Percentiles rank a stretch among this genome's conserved stretches.
These are phyloP conservation scores for Ormyrus nitidulus DNA, from an alignment of 2,888 invertebrate species.

Conservation along the genomic window DNA sequence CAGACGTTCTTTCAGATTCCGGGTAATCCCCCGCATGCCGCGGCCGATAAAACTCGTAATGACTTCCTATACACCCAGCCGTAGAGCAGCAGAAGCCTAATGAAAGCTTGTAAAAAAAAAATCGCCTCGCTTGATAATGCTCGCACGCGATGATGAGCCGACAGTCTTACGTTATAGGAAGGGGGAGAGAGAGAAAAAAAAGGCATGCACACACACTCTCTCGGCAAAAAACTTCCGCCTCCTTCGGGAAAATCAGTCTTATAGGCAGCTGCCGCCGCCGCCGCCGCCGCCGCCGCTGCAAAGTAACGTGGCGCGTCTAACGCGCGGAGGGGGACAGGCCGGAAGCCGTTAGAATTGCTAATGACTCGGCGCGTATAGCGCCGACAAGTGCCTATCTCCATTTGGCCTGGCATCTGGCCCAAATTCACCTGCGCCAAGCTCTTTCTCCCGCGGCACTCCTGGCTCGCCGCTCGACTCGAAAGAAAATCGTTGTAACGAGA, in stretches of 20 bases:
- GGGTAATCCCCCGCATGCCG: no score
- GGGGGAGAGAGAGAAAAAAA: not conserved
- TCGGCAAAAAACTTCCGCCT: conserved; percentile 27
- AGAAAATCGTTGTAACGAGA: conserved; percentile 34
- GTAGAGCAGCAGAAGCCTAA: not conserved
- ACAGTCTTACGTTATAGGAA: not conserved
- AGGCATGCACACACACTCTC: not conserved
- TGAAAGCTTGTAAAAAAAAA: conserved; percentile 16
- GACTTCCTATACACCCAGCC: conserved; percentile 14
- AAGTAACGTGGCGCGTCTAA: not conserved
- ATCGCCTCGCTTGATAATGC: conserved; percentile 32
- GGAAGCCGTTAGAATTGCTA: conserved; percentile 73
- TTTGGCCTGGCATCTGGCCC: conserved; percentile 63
- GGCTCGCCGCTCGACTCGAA: no score
- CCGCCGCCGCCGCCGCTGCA: not conserved
- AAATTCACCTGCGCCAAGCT: conserved; percentile 61
- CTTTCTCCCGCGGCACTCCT: not conserved
- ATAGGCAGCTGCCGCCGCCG: no score
- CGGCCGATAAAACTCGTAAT: not conserved
- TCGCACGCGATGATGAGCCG: conserved; percentile 19
- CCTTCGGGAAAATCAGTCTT: conserved; percentile 22
- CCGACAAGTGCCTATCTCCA: conserved; percentile 66
- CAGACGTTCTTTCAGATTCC: no score
- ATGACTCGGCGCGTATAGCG: conserved; percentile 57
- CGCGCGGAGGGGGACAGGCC: conserved; percentile 57